Conservation (phyloP, 2,797 vertebrate species). For the Alectoris magna region DNA sequence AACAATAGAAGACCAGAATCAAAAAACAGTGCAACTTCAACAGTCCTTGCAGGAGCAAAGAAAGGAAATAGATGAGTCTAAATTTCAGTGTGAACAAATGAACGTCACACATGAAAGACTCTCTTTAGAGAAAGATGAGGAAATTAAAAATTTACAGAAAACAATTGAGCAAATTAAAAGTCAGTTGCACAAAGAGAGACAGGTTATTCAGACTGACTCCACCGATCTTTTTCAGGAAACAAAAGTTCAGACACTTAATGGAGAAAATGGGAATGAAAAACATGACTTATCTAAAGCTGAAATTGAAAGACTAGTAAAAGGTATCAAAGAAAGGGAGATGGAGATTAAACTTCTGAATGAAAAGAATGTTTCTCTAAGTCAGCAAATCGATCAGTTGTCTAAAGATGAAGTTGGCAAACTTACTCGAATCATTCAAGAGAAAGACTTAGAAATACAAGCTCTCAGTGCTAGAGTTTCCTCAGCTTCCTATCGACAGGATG, state of each 20-base stretch:
- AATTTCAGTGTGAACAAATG: slow-evolving; percentile 88
- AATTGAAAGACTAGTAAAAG: slow-evolving; percentile 90
- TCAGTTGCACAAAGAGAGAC: slow-evolving; percentile 78
- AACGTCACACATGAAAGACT: slow-evolving; percentile 86
- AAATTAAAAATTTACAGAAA: slow-evolving; percentile 87
- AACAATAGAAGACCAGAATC: slow-evolving; percentile 87
- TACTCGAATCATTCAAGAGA: slow-evolving; percentile 92
- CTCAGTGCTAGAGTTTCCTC: slow-evolving; percentile 89
- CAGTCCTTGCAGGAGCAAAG: slow-evolving; percentile 87
- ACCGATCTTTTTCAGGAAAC: slow-evolving; percentile 91
- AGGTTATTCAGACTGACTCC: slow-evolving; percentile 77
- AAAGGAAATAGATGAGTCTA: slow-evolving; percentile 89
- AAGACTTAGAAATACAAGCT: slow-evolving; percentile 94
- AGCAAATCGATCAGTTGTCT: slow-evolving; percentile 92
- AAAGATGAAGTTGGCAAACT: slow-evolving; percentile 94
- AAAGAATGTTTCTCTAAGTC: slow-evolving; percentile 90
- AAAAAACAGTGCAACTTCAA: slow-evolving; percentile 82
- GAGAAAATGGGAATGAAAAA: slow-evolving; percentile 95
- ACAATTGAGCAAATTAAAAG: slow-evolving; percentile 83
- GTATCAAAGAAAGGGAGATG: slow-evolving; percentile 95
- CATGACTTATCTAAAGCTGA: slow-evolving; percentile 97
- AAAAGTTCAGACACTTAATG: slow-evolving; percentile 88
- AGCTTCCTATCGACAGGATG: slow-evolving; percentile 84
- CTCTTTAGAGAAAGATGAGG: slow-evolving; percentile 89
- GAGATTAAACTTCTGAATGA: slow-evolving; percentile 95